Evolutionary conservation across 2,888 invertebrate genomes (phyloP).

Genomic region (Quadriops clusia): DNA sequence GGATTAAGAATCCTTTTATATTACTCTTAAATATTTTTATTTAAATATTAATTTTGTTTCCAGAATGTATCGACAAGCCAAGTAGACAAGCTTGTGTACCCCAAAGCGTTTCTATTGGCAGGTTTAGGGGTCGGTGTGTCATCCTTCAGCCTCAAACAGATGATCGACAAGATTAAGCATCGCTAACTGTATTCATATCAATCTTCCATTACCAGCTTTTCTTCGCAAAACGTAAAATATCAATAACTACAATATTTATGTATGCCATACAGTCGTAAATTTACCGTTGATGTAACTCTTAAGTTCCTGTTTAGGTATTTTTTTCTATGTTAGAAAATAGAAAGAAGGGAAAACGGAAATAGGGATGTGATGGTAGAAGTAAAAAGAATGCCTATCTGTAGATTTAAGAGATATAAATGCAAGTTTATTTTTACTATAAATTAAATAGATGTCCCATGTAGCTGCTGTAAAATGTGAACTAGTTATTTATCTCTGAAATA

Average conservation of each 20-base stretch:
- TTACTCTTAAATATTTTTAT: not conserved
- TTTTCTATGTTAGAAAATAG: conserved; percentile 9
- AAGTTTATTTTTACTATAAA: conserved; percentile 30
- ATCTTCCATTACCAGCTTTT: not conserved
- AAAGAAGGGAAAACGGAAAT: too few species aligned
- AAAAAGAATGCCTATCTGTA: conserved; percentile 20
- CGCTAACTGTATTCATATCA: conserved; percentile 9
- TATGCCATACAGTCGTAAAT: too few species aligned
- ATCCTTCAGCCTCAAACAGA: conserved; percentile 32
- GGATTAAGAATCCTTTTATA: not conserved
- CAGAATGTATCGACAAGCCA: conserved; percentile 22
- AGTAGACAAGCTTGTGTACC: conserved; percentile 28
- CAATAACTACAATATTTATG: too few species aligned
- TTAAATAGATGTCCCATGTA: too few species aligned
- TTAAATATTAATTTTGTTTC: conserved; percentile 11
- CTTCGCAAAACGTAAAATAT: too few species aligned
- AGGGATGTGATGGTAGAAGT: conserved; percentile 10
- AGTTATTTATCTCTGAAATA: too few species aligned
- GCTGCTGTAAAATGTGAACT: too few species aligned
- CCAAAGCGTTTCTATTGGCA: conserved; percentile 32
- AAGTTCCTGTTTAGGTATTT: too few species aligned
- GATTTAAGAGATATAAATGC: conserved; percentile 28
- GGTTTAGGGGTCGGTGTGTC: conserved; percentile 33
- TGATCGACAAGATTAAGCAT: conserved; percentile 18
- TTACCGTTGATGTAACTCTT: too few species aligned